A percentile compares a stretch with the other conserved stretches of the same genome.
Evolutionary conservation across 2,113 vertebrate species (phyloP).

Genomic region (Xyliphius kryptos): DNA sequence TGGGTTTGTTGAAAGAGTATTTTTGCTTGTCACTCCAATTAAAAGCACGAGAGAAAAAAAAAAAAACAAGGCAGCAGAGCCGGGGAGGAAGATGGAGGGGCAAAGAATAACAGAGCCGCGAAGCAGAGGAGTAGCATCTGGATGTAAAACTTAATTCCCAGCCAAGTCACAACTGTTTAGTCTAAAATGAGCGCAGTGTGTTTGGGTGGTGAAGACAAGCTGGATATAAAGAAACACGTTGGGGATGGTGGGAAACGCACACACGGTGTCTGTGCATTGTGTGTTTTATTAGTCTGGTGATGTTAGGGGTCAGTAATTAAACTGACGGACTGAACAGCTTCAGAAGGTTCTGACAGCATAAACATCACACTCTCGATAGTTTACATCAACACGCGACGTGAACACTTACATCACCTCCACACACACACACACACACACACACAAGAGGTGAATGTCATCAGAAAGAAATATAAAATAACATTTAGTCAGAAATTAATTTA

Average conservation of each 20-base stretch:
- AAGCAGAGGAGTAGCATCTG: slow-evolving; percentile 82
- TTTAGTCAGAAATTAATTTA: no score
- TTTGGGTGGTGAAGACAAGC: slow-evolving; percentile 27
- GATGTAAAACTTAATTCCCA: slow-evolving; percentile 84
- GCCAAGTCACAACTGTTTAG: slow-evolving; percentile 98
- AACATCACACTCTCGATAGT: slow-evolving; percentile 3
- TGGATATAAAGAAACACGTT: slow-evolving; percentile 43
- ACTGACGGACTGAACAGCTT: slow-evolving; percentile 27
- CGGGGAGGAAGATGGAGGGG: not conserved
- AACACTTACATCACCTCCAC: slow-evolving; percentile 23
- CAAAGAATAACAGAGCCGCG: not conserved
- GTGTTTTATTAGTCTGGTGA: slow-evolving; percentile 5
- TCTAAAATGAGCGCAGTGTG: slow-evolving; percentile 72
- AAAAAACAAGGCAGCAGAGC: slow-evolving; percentile 4
- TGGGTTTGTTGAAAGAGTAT: slow-evolving; percentile 71
- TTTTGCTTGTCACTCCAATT: slow-evolving; percentile 81
- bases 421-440: slow-evolving; percentile 29
- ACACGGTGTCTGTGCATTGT: slow-evolving; percentile 27
- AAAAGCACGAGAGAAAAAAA: slow-evolving; percentile 51
- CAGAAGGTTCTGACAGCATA: slow-evolving; percentile 14
- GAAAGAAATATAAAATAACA: no score
- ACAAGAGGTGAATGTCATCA: no score
- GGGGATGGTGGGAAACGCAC: slow-evolving; percentile 31
- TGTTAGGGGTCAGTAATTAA: not conserved
- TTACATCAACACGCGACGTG: slow-evolving; percentile 24